Percentiles rank a stretch among this genome's conserved stretches.
Evolutionary conservation across 64 coral and sea anemone genomes (phyloP).

Genomic region (Cladopsammia gracilis): DNA sequence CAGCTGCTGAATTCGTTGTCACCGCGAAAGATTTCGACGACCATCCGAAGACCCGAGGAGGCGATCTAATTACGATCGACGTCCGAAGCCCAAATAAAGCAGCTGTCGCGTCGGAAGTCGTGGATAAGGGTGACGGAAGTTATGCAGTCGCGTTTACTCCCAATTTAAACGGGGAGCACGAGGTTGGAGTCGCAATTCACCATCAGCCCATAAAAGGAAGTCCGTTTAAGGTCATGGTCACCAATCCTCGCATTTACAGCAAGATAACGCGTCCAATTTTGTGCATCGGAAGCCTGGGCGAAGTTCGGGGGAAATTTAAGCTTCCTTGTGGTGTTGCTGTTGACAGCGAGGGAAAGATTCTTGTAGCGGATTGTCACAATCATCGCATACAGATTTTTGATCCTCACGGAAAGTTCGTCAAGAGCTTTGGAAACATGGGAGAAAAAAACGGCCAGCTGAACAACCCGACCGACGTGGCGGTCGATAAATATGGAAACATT

Average conservation of each 20-base stretch:
- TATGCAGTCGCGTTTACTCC: conserved; percentile 83
- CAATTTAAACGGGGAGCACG: conserved; percentile 63
- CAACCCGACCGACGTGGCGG: conserved; percentile 87
- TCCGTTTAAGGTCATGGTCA: conserved; percentile 70
- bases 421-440: conserved; percentile 86
- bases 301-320: conserved; percentile 84
- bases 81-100: conserved; percentile 59
- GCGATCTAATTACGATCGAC: conserved; percentile 76
- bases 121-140: conserved; percentile 79
- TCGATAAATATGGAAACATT: conserved; percentile 80
- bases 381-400: conserved; percentile 91
- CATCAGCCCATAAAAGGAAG: conserved; percentile 81
- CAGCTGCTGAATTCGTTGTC: conserved; percentile 67
- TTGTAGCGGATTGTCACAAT: conserved; percentile 95
- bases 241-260: conserved; percentile 81
- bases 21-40: conserved; percentile 74
- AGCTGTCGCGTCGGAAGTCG: conserved; percentile 29
- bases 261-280: conserved; percentile 66
- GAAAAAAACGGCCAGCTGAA: conserved; percentile 93
- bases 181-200: conserved; percentile 77
- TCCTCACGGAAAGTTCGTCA: conserved; percentile 70
- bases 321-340: conserved; percentile 94
- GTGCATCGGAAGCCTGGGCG: conserved; percentile 67
- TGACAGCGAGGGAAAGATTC: conserved; percentile 75
- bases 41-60: conserved; percentile 69